These are phyloP conservation scores for Pogona vitticeps DNA, from an alignment of 2,113 vertebrate species.

Conservation along the genomic window DNA sequence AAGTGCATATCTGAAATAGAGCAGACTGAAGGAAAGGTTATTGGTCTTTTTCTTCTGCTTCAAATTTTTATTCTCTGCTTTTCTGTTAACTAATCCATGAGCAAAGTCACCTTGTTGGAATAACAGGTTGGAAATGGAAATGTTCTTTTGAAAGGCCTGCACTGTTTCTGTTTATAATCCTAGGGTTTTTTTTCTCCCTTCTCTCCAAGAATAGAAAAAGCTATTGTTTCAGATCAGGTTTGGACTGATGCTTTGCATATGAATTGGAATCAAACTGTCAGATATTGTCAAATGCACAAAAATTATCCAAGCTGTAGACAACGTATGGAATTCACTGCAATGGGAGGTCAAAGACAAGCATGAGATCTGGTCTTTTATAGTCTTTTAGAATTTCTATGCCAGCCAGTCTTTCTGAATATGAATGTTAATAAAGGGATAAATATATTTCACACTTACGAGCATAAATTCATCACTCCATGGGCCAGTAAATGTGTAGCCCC, in stretches of 20 bases:
- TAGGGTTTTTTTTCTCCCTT: background rate
- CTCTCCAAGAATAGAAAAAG: slow-evolving; percentile 1
- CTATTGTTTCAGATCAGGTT: slow-evolving; percentile 25
- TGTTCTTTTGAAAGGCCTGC: slow-evolving; percentile 6
- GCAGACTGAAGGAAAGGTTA: background rate
- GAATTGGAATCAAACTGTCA: slow-evolving; percentile 25
- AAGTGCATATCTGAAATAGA: background rate
- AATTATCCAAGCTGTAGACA: slow-evolving; percentile 23
- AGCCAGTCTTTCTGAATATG: slow-evolving; percentile 1
- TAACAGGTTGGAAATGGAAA: slow-evolving; percentile 1
- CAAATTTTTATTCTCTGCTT: background rate
- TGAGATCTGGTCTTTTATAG: background rate
- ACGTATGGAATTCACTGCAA: slow-evolving; percentile 5
- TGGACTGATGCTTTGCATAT: slow-evolving; percentile 18
- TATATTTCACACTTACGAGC: slow-evolving; percentile 7
- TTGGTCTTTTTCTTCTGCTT: background rate
- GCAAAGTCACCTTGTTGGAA: slow-evolving; percentile 17
- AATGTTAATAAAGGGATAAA: slow-evolving; percentile 37
- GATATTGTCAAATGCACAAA: slow-evolving; percentile 21
- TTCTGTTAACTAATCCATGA: slow-evolving; percentile 11
- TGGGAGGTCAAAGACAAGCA: slow-evolving; percentile 24
- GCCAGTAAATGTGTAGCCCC: slow-evolving; percentile 13
- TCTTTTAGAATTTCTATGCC: background rate
- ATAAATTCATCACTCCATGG: slow-evolving; percentile 1
- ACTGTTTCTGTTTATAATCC: slow-evolving; percentile 25